A percentile compares a stretch with the other conserved stretches of the same genome.
Conservation (phyloP, 2,797 vertebrate species). For the Chaunax sp. region DNA sequence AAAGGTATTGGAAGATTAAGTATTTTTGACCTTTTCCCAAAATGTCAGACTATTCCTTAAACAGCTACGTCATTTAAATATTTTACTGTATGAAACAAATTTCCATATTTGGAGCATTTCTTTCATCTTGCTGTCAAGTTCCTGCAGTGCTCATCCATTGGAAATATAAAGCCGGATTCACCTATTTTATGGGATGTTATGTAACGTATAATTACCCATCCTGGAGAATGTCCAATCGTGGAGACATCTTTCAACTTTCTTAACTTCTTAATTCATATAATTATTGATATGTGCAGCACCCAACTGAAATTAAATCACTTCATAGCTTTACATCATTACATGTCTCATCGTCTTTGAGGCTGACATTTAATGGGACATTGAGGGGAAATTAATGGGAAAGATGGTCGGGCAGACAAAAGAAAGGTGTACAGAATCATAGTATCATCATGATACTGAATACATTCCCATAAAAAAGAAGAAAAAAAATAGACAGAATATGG, state of each 20-base stretch:
- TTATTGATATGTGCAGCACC: background rate
- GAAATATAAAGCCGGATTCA: background rate
- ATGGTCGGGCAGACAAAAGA: conserved; percentile 17
- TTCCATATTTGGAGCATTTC: conserved; percentile 11
- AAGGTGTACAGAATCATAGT: too few species aligned
- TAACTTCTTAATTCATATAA: background rate
- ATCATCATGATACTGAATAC: conserved; percentile 3
- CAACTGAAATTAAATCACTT: background rate
- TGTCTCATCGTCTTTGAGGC: background rate
- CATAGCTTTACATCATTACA: background rate
- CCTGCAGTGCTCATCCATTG: background rate
- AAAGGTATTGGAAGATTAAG: background rate
- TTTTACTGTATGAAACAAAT: background rate
- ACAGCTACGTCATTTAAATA: background rate
- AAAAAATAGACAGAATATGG: background rate
- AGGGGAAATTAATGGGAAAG: background rate
- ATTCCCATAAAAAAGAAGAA: background rate
- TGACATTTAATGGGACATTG: background rate
- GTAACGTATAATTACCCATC: conserved; percentile 9
- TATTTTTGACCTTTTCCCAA: background rate
- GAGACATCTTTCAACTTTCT: background rate
- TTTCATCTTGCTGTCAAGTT: conserved; percentile 19
- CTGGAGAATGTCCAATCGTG: background rate
- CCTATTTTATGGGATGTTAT: conserved; percentile 12
- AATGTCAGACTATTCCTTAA: background rate